phyloP scores from a whole-genome alignment of 2,888 invertebrate species.

The Melieria omissa region DNA sequence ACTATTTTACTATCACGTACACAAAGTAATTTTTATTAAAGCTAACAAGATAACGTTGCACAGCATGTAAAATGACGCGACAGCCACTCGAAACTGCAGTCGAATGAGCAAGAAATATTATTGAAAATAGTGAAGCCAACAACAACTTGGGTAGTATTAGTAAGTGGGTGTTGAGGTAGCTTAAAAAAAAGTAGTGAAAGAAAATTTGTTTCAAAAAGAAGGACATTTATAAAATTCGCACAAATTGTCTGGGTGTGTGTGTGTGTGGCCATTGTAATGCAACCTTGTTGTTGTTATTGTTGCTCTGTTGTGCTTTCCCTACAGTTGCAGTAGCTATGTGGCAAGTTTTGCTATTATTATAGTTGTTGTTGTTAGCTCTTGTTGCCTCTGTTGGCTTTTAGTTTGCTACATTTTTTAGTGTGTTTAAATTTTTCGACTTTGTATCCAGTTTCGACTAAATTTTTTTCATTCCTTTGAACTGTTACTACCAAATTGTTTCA shows the following conservation, averaged over 20 bases:
- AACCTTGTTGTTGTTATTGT: not conserved
- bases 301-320: not conserved
- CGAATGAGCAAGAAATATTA: not conserved
- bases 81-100: not conserved
- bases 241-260: not conserved
- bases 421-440: not conserved
- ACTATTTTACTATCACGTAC: constrained; percentile 3
- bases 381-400: not conserved
- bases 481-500: too few relatives aligned
- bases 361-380: not conserved
- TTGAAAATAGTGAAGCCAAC: not conserved
- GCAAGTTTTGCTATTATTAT: not conserved
- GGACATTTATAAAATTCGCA: not conserved
- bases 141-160: not conserved
- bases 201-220: not conserved
- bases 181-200: not conserved
- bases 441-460: not conserved
- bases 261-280: constrained; percentile 2
- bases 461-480: not conserved
- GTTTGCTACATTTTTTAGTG: not conserved
- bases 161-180: not conserved
- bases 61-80: not conserved
- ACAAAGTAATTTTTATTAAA: constrained; percentile 6
- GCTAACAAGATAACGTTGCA: not conserved
- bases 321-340: not conserved